These are phyloP conservation scores for Lepus americanus DNA, from an alignment of 2,113 vertebrate genomes.

Conservation along the genomic window DNA sequence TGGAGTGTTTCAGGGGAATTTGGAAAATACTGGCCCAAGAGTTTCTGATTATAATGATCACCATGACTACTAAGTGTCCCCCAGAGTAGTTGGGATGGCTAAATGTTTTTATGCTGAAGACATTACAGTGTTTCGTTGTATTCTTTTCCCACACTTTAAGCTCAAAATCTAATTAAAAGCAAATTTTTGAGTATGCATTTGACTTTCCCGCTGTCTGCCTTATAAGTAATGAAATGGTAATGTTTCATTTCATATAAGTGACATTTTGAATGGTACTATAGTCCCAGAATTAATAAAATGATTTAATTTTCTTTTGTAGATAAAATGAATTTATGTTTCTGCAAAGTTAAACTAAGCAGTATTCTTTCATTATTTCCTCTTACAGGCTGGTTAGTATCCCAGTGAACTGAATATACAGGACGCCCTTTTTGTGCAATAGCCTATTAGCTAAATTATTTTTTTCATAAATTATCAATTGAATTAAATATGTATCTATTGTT, in stretches of 20 bases:
- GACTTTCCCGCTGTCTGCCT: slow-evolving; percentile 47
- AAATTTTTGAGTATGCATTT: slow-evolving; percentile 62
- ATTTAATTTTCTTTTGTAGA: slow-evolving; percentile 54
- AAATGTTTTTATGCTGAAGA: slow-evolving; percentile 50
- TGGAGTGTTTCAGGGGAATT: slow-evolving; percentile 1
- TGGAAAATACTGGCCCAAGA: slow-evolving; percentile 25
- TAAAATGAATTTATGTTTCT: slow-evolving; percentile 56
- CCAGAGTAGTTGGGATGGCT: slow-evolving; percentile 40
- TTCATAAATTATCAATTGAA: slow-evolving; percentile 44
- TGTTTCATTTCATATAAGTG: slow-evolving; percentile 65
- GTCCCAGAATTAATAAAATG: slow-evolving; percentile 56
- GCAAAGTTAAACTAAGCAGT: slow-evolving; percentile 49
- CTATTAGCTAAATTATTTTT: slow-evolving; percentile 35
- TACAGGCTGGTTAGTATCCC: background rate
- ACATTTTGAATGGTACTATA: slow-evolving; percentile 43
- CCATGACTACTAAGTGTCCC: background rate
- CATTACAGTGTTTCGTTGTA: slow-evolving; percentile 53
- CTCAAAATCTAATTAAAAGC: slow-evolving; percentile 68
- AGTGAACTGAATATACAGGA: background rate
- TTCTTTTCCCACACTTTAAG: slow-evolving; percentile 45
- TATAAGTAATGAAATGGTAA: slow-evolving; percentile 52
- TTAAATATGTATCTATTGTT: background rate
- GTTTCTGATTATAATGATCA: slow-evolving; percentile 58
- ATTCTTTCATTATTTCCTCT: background rate
- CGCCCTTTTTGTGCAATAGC: slow-evolving; percentile 2